Percentiles rank a stretch among this genome's conserved stretches.
Conservation (phyloP, 2,797 vertebrate species). For the Sebastes dallii region DNA sequence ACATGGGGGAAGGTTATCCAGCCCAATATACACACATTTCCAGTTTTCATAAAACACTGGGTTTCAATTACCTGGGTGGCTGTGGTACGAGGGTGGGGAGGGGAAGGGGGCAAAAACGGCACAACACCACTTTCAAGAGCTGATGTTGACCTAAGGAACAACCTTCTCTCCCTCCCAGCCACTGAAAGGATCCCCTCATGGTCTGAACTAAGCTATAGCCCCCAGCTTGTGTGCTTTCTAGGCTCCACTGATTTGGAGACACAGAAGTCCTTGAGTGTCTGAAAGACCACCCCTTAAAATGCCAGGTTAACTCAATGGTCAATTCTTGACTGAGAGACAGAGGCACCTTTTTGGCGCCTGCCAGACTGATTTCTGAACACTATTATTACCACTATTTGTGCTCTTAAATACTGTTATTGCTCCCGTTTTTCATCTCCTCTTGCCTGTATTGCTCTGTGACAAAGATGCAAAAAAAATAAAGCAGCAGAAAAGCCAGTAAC, state of each 20-base stretch:
- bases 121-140: constrained; percentile 76
- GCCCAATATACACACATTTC: constrained; percentile 58
- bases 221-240: constrained; percentile 39
- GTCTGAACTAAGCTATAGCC: constrained; percentile 42
- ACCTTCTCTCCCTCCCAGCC: constrained; percentile 54
- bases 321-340: constrained; percentile 48
- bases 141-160: constrained; percentile 76
- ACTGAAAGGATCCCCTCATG: constrained; percentile 79
- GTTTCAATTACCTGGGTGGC: constrained; percentile 68
- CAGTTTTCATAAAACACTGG: constrained; percentile 72
- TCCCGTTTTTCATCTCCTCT: background rate
- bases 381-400: constrained; percentile 17
- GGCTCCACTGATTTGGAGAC: constrained; percentile 60
- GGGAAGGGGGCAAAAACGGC: constrained; percentile 6
- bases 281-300: constrained; percentile 49
- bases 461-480: constrained; percentile 9
- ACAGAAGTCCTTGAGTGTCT: constrained; percentile 66
- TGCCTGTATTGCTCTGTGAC: background rate
- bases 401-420: constrained; percentile 11
- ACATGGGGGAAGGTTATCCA: constrained; percentile 44
- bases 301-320: constrained; percentile 44
- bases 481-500: background rate
- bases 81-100: background rate
- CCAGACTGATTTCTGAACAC: constrained; percentile 26
- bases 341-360: constrained; percentile 33